Evolutionary conservation across 2,113 vertebrate species (phyloP), one percentile per base, ranked within the genome.

Genomic region (Scartelaos histophorus): DNA sequence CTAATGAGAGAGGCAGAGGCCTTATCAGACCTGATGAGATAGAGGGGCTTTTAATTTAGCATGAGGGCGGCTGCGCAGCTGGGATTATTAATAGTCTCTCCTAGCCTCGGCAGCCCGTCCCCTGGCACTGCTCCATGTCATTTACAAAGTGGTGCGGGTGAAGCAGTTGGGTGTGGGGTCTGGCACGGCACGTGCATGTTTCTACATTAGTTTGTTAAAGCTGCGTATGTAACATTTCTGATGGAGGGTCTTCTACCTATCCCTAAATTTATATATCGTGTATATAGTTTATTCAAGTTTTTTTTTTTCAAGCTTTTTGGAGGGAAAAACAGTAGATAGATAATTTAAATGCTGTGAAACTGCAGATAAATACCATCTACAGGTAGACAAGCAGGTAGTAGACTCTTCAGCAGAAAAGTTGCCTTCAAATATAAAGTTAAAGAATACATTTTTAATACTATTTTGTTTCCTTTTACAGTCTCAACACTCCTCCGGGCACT

Each of bases 401-500:
- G 38, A 43, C 7, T 9, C 35, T 38, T 9, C 35, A 38, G 5
- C 38, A 43, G 38, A 43, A 43, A 43, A 38, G 35, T 43, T 43
- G 38, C 7, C 38, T 43, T 10, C 10, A 9, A 25, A 25, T 66
- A 7, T 7, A 45, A 6, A 5, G 47, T 15, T 43, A 13, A 24
- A 66, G 21, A 64, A 43, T 35, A 19, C 15, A 62, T 56, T 22
- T 74, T 70, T 19, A 66, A 17, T 3, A 17, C 25, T 17, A 15
- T 16, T 11, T 73, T 61, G 74, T 7, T 82, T 71, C 34, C 58
- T 7, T 82, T 91, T 90, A 69, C 78, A 94, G 94, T 77, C 77
- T 94, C 11, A 93, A 94, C 82, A 94, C 94, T 70, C 96, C 97
- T 19, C 97, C 98, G 82, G 98, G 97, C 91, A 98, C 97, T 82